These are phyloP conservation scores for Pseudois nayaur DNA, from an alignment of 2,113 vertebrate genomes.

Conservation along the genomic window DNA sequence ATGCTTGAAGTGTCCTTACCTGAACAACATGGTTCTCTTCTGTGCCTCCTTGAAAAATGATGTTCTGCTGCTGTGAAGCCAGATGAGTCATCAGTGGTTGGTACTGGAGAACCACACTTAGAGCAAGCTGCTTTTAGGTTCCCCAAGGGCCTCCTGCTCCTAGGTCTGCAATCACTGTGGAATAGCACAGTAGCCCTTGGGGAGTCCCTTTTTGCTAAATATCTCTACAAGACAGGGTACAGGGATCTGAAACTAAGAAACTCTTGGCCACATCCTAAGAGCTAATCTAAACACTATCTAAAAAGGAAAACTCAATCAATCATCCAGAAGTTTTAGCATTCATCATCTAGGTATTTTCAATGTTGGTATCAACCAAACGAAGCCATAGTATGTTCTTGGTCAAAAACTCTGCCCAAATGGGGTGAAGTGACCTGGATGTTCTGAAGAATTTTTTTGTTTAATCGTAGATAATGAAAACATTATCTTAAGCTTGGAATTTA, in stretches of 20 bases:
- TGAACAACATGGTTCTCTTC: conserved; percentile 43
- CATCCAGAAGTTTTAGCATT: conserved; percentile 49
- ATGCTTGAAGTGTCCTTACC: conserved; percentile 21
- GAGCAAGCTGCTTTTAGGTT: background rate
- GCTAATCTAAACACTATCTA: background rate
- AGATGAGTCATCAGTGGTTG: background rate
- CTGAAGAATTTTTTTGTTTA: background rate
- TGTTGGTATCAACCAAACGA: background rate
- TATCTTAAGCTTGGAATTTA: background rate
- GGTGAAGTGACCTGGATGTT: background rate
- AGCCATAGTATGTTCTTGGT: background rate
- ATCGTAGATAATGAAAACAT: background rate
- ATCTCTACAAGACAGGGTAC: background rate
- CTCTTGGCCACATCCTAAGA: background rate
- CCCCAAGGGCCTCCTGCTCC: background rate
- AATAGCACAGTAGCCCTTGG: background rate
- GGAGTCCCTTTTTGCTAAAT: background rate
- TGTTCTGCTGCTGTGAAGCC: background rate
- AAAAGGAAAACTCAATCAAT: background rate
- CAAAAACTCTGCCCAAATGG: background rate
- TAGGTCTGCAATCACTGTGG: background rate
- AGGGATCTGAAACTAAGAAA: background rate
- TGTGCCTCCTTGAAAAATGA: conserved; percentile 19
- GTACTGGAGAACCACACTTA: background rate
- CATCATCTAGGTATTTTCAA: background rate